These are phyloP conservation scores for Oeneis ivallda DNA, from an alignment of 2,888 invertebrate genomes.

Conservation along the genomic window DNA sequence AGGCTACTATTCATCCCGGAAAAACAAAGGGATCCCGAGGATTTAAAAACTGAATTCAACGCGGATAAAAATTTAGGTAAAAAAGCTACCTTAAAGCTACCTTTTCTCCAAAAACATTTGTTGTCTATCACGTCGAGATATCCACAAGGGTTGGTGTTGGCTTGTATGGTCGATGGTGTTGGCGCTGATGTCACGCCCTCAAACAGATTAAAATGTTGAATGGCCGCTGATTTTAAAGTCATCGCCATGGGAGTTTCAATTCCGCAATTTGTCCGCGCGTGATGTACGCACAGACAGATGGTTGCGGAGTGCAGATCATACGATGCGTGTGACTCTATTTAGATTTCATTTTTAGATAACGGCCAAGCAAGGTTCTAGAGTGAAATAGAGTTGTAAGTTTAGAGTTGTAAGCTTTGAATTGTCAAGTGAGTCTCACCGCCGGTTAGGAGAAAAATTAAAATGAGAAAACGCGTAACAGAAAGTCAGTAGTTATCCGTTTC, in stretches of 20 bases:
- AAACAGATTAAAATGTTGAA: constrained; percentile 38
- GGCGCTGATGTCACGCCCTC: constrained; percentile 29
- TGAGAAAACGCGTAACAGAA: neutral
- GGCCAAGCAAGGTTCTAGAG: neutral
- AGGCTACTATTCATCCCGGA: no score
- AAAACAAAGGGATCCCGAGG: no score
- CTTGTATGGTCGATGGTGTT: no score
- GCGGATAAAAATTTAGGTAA: no score
- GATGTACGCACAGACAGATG: constrained; percentile 59
- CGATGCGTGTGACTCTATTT: constrained; percentile 49
- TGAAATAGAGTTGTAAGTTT: neutral
- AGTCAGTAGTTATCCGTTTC: no score
- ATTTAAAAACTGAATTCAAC: no score
- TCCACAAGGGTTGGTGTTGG: constrained; percentile 21
- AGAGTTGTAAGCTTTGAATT: no score
- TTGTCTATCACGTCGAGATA: neutral
- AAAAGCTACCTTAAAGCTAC: no score
- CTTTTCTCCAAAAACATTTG: no score
- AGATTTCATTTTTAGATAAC: constrained; percentile 63
- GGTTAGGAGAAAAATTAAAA: no score
- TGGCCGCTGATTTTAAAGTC: constrained; percentile 39
- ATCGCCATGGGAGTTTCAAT: constrained; percentile 73
- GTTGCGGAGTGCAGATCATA: constrained; percentile 8
- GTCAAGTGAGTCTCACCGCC: no score
- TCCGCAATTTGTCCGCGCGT: constrained; percentile 67